Conservation (phyloP, 2,113 vertebrate genomes). For the Ahaetulla prasina region DNA sequence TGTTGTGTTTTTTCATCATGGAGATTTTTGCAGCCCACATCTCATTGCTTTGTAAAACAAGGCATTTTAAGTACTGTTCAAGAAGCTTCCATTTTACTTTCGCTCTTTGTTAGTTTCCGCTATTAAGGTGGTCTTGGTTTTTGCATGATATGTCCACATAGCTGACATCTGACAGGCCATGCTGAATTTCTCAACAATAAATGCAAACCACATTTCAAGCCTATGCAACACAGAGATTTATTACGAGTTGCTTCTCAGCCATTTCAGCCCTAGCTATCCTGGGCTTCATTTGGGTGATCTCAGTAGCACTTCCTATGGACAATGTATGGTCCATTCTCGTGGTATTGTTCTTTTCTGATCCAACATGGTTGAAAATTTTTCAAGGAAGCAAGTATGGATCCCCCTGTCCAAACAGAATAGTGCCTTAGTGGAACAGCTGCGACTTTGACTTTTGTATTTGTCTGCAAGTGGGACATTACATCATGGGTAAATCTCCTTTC, state of each 20-base stretch:
- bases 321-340: conserved; percentile 52
- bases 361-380: conserved; percentile 59
- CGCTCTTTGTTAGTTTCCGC: neutral
- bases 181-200: neutral
- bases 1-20: neutral
- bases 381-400: conserved; percentile 63
- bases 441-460: conserved; percentile 22
- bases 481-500: conserved; percentile 42
- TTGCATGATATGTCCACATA: neutral
- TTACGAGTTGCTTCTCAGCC: neutral
- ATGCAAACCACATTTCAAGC: neutral
- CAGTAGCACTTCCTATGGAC: conserved; percentile 61
- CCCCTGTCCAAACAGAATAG: conserved; percentile 56
- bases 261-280: neutral
- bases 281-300: neutral
- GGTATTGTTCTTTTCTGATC: conserved; percentile 53
- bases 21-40: neutral
- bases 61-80: neutral
- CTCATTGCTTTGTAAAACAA: neutral
- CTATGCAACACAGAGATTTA: conserved; percentile 30
- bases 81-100: neutral
- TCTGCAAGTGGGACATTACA: conserved; percentile 1
- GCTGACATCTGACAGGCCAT: neutral
- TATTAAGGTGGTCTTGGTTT: neutral
- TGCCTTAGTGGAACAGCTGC: conserved; percentile 26